Evolutionary conservation across 2,797 vertebrate species (phyloP), one percentile per base, ranked within the genome.

Genomic region (Aldrovandia affinis): DNA sequence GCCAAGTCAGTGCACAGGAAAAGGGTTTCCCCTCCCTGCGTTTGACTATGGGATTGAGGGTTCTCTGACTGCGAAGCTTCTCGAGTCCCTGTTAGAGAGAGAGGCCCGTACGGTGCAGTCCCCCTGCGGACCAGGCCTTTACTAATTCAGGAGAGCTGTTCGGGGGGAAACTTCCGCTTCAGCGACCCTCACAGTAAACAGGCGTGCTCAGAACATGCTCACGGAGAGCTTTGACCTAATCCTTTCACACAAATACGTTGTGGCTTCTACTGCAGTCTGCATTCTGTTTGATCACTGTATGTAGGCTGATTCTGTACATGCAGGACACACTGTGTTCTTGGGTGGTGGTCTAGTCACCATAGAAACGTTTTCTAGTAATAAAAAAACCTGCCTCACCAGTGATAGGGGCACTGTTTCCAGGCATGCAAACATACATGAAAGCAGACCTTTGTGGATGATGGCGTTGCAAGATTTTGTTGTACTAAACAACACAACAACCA

Each of bases 71-170:
- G n/a, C n/a, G n/a, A n/a, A n/a, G 25, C 42, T 22, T 59, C 6
- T 25, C 0, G 1, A 18, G 54, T 42, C 25, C 81, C 50, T 14
- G 28, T 12, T 44, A 8, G 61, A 57, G 54, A 3, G 44, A 8
- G 55, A 0, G 30, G n/a, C 2, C n/a, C 20, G 0, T n/a, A 33
- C 25, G n/a, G 42, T 50, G 52, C 55, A 63, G 55, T 22, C 47
- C 42, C 28, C 30, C 39, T 50, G 39, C 10, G 39, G 50, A 61
- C 75, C 33, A n/a, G 28, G 30, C 39, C 57, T 63, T 80, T 78
- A 68, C 83, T 80, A 78, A 78, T 63, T 22, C 75, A 65, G 50
- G 36, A 80, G n/a, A 59, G 33, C 70, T 15, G 52, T 59, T 33
- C n/a, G 22, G 55, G 54, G n/a, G 30, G 30, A 20, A 78, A 36